Percentiles rank a stretch among this genome's conserved stretches.
Conservation (phyloP, 2,888 invertebrate genomes). For the Polietes domitor region DNA sequence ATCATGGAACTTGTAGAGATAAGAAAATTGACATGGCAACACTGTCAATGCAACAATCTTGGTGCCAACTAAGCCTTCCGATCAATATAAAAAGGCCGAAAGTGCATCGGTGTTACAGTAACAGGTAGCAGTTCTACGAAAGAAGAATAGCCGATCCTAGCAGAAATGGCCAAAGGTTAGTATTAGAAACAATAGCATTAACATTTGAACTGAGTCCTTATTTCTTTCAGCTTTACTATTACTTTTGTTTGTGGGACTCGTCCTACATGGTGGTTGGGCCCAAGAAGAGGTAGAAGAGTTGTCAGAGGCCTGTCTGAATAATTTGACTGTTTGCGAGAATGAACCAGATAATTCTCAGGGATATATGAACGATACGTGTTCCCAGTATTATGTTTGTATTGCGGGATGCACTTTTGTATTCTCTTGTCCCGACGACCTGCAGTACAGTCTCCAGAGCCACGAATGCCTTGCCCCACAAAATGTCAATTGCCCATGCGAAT, state of each 20-base stretch:
- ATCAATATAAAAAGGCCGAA: too few relatives aligned
- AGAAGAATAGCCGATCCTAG: too few relatives aligned
- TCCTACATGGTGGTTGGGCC: neutral
- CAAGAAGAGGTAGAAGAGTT: constrained; percentile 5
- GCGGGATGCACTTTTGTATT: constrained; percentile 63
- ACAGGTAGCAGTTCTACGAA: too few relatives aligned
- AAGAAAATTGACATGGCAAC: too few relatives aligned
- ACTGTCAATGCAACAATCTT: too few relatives aligned
- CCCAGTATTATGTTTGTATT: constrained; percentile 65
- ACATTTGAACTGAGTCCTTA: neutral
- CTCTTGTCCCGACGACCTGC: neutral
- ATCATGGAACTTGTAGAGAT: too few relatives aligned
- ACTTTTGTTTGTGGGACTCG: neutral
- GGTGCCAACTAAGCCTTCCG: too few relatives aligned
- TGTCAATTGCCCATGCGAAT: constrained; percentile 70
- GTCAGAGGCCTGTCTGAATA: constrained; percentile 28
- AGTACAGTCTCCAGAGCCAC: constrained; percentile 15
- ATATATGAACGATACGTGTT: constrained; percentile 47
- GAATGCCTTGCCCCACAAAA: constrained; percentile 70
- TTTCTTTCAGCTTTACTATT: neutral
- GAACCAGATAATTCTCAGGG: neutral
- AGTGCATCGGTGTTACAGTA: too few relatives aligned
- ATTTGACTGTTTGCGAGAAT: constrained; percentile 13
- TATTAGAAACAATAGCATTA: too few relatives aligned
- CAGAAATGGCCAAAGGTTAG: too few relatives aligned